Evolutionary conservation across 2,797 vertebrate genomes (phyloP), one percentile per base, ranked within the genome.

Genomic region (Huso huso): DNA sequence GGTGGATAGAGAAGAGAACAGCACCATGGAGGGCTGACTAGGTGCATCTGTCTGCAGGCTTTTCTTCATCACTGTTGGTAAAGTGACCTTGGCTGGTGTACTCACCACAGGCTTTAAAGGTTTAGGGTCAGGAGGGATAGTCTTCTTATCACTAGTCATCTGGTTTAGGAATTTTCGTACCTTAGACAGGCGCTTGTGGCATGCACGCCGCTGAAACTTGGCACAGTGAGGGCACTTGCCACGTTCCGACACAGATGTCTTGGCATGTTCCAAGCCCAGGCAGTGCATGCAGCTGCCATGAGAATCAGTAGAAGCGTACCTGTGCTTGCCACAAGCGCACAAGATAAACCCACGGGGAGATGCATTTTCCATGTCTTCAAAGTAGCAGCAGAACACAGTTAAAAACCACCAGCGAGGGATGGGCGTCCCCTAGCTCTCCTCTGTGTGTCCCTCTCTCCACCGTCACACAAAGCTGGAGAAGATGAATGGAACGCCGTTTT

Each of bases 221-320:
- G 77, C 79, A 61, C 78, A 80, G 65, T 80, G 76, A 0, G 76
- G 75, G 12, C 79, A 80, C 66, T 77, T 78, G 51, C 79, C 77
- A 6, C 76, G 77, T 61, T 80, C 77, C 51, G 78, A 68, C 37
- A 80, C 72, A 0, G 75, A 77, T 62, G 77, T 75, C 57, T 78
- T 80, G 66, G 79, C 77, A 37, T 80, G 79, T 63, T 80, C 76
- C 10, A 80, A 75, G 8, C 77, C 77, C 64, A 80, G 70, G 60
- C 79, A 80, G 59, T 77, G 74, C 59, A 78, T 61, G 55, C 78
- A 80, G 48, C 68, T 72, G 18, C 78, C 73, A 8, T 80, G 77
- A 48, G 75, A 73, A 68, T 80, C 78, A 60, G 78, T 80, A 48
- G 76, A 69, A 49, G 73, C 15, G 9, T 48, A 76, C 71, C 77